phyloP scores from a whole-genome alignment of 1,140 invertebrate genomes.

The Zelostemma sp. region DNA sequence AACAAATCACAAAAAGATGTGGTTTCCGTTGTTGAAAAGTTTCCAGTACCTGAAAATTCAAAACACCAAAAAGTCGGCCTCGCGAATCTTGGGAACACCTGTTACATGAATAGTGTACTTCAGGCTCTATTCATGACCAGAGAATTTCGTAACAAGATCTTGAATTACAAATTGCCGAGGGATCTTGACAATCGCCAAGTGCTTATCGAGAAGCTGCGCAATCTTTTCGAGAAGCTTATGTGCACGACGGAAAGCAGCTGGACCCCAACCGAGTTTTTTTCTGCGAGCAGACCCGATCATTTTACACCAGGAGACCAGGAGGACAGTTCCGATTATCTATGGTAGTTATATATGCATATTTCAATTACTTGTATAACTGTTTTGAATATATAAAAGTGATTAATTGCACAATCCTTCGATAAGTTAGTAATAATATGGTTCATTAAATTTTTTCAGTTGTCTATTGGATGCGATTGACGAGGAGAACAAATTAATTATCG shows the following conservation, averaged over 20 bases:
- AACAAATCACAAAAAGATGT: too few relatives aligned
- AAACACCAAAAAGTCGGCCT: conserved; percentile 78
- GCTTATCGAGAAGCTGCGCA: conserved; percentile 78
- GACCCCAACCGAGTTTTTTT: conserved; percentile 78
- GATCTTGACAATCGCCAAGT: conserved; percentile 61
- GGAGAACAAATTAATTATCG: conserved; percentile 70
- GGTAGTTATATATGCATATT: conserved; percentile 73
- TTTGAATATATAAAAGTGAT: too few relatives aligned
- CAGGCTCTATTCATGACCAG: conserved; percentile 86
- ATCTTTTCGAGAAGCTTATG: conserved; percentile 80
- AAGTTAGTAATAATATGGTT: too few relatives aligned
- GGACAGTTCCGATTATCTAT: conserved; percentile 89
- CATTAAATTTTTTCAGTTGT: conserved; percentile 65
- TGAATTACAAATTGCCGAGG: conserved; percentile 51
- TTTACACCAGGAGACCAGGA: conserved; percentile 84
- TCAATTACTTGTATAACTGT: too few relatives aligned
- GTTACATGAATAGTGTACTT: conserved; percentile 88
- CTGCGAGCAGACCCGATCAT: conserved; percentile 78
- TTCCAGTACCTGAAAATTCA: too few relatives aligned
- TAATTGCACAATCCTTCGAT: too few relatives aligned
- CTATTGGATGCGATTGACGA: conserved; percentile 79
- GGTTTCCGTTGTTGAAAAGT: too few relatives aligned
- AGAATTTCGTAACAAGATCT: conserved; percentile 74
- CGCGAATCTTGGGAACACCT: conserved; percentile 89
- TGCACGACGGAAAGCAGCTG: conserved; percentile 76